A percentile compares a stretch with the other conserved stretches of the same genome.
Evolutionary conservation across 2,888 invertebrate species (phyloP).

Genomic region (Limnephilus marmoratus): DNA sequence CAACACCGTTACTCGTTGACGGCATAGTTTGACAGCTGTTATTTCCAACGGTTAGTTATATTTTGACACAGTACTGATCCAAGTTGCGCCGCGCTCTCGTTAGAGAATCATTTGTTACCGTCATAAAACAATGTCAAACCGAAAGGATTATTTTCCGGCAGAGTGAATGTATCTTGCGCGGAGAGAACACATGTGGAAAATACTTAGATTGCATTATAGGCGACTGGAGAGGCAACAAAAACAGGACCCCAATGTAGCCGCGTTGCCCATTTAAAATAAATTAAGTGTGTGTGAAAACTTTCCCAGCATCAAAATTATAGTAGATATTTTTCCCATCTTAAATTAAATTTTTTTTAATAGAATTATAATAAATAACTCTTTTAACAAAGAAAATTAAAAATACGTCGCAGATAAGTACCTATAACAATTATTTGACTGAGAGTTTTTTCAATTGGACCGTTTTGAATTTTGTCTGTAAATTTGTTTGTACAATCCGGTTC

Average conservation of each 20-base stretch:
- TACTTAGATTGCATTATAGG: background rate
- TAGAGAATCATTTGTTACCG: constrained; percentile 42
- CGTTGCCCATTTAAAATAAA: background rate
- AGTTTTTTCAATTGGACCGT: no score
- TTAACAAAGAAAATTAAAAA: no score
- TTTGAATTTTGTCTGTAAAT: no score
- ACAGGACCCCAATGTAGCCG: background rate
- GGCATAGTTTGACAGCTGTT: no score
- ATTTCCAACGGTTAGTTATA: no score
- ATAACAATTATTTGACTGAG: no score
- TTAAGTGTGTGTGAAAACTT: background rate
- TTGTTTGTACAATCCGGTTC: no score
- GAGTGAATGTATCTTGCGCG: constrained; percentile 27
- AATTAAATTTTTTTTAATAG: no score
- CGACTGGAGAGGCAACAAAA: background rate
- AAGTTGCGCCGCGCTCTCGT: constrained; percentile 15
- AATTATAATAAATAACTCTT: no score
- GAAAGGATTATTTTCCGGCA: constrained; percentile 37
- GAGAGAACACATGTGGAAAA: background rate
- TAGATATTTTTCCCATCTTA: background rate
- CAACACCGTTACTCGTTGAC: no score
- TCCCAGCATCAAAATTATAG: background rate
- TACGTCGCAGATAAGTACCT: no score
- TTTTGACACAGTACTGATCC: constrained; percentile 3
- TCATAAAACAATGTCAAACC: constrained; percentile 46